Conservation (phyloP, 2,888 invertebrate species). For the Macaria liturata region DNA sequence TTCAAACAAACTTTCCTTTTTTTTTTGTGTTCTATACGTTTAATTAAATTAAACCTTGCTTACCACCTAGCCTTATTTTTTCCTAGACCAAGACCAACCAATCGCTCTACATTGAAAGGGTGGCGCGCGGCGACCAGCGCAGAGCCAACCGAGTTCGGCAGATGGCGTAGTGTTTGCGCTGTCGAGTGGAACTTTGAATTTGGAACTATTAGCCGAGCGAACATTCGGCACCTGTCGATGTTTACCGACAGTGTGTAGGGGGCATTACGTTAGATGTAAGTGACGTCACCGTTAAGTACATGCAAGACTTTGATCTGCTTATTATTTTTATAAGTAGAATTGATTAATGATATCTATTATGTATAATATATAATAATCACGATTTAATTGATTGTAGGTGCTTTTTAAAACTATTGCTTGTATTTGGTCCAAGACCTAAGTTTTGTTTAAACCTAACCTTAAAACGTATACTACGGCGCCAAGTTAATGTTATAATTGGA, state of each 20-base stretch:
- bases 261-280: slow-evolving; percentile 35
- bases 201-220: slow-evolving; percentile 70
- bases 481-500: too few species aligned
- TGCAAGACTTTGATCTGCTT: slow-evolving; percentile 2
- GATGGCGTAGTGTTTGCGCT: slow-evolving; percentile 80
- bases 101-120: slow-evolving; percentile 42
- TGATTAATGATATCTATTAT: too few species aligned
- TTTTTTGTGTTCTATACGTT: too few species aligned
- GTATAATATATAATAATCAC: too few species aligned
- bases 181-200: slow-evolving; percentile 78
- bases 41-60: too few species aligned
- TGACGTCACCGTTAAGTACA: slow-evolving; percentile 11
- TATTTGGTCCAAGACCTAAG: too few species aligned
- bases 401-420: too few species aligned
- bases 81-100: slow-evolving; percentile 36
- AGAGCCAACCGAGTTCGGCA: slow-evolving; percentile 66
- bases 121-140: slow-evolving; percentile 40
- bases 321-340: not conserved
- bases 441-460: too few species aligned
- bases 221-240: slow-evolving; percentile 69
- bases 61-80: too few species aligned
- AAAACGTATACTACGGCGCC: too few species aligned
- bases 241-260: slow-evolving; percentile 43
- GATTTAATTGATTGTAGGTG: too few species aligned
- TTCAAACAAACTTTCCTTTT: too few species aligned